Percentiles rank a stretch among this genome's conserved stretches.
These are phyloP conservation scores for Lasioglossum leucozonium DNA, from an alignment of 2,888 invertebrate species.

Conservation along the genomic window DNA sequence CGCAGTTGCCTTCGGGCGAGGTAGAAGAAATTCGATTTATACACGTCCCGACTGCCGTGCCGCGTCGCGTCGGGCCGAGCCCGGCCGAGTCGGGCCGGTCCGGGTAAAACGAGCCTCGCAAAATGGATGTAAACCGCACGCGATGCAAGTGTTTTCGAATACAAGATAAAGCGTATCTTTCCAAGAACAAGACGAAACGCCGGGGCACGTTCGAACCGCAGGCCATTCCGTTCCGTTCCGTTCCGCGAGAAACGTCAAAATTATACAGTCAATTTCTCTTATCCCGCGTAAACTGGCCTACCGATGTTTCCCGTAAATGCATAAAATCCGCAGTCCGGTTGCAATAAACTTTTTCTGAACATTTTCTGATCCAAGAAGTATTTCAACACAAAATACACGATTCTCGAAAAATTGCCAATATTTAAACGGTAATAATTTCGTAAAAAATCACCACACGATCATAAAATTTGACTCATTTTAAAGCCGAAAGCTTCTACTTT, in stretches of 20 bases:
- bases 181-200: neutral
- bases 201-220: neutral
- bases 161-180: neutral
- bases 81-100: neutral
- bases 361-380: no score
- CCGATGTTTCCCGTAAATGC: no score
- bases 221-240: no score
- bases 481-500: no score
- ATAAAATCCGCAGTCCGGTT: no score
- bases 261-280: neutral
- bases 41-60: slow-evolving; percentile 2
- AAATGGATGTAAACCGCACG: slow-evolving; percentile 30
- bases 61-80: neutral
- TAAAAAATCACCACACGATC: no score
- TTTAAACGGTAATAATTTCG: no score
- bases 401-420: no score
- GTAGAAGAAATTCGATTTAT: slow-evolving; percentile 44
- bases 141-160: slow-evolving; percentile 14
- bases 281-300: neutral
- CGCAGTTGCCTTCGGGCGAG: slow-evolving; percentile 22
- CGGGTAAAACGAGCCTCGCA: slow-evolving; percentile 18
- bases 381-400: no score
- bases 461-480: no score
- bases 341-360: no score
- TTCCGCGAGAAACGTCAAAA: neutral